phyloP scores from a whole-genome alignment of 2,113 vertebrate species.

The Oceanodroma tethys region DNA sequence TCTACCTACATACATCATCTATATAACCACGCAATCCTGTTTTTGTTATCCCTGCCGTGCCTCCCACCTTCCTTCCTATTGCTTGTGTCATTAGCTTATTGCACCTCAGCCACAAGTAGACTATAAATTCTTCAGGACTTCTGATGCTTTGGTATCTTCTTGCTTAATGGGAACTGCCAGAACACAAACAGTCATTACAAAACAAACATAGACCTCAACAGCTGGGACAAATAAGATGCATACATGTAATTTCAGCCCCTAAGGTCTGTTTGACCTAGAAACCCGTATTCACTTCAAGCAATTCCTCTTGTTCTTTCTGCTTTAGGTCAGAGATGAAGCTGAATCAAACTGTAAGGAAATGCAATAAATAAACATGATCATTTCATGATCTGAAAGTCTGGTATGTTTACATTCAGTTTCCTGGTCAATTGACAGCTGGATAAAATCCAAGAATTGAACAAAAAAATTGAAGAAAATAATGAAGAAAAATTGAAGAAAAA shows the following conservation, averaged over 20 bases:
- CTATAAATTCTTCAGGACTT: background rate
- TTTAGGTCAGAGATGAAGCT: background rate
- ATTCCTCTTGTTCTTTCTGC: background rate
- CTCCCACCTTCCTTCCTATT: slow-evolving; percentile 23
- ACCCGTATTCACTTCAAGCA: background rate
- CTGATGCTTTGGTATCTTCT: background rate
- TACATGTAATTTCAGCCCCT: background rate
- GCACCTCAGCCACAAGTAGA: background rate
- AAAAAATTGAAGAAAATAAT: background rate
- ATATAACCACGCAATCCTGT: background rate
- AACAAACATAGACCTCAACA: background rate
- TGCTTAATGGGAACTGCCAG: background rate
- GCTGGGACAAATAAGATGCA: background rate
- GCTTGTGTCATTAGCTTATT: background rate
- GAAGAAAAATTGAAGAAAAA: background rate
- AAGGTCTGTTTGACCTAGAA: slow-evolving; percentile 43
- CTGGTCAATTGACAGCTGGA: background rate
- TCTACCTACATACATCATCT: background rate
- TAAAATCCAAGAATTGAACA: background rate
- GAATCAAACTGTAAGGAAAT: background rate
- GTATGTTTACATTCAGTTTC: background rate
- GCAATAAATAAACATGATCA: background rate
- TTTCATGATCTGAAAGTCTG: background rate
- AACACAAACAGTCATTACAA: background rate
- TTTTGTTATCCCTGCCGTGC: slow-evolving; percentile 11